A percentile compares a stretch with the other conserved stretches of the same genome.
These are phyloP conservation scores for Rhincodon typus DNA, from an alignment of 2,797 vertebrate species.

Conservation along the genomic window DNA sequence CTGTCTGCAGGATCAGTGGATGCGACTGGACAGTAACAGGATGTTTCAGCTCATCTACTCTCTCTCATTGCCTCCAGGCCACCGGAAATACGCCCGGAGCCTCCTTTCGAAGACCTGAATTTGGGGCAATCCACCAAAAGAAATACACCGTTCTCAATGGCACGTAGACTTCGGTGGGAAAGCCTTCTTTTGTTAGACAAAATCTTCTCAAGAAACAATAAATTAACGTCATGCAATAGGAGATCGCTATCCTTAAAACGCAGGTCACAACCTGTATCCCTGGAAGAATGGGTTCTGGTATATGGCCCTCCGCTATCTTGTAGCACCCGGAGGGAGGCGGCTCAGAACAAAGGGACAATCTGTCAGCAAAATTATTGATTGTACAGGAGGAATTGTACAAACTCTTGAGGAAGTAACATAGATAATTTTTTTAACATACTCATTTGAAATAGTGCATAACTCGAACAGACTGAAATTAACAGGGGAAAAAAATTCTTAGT, in stretches of 20 bases:
- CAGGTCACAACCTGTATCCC: conserved; percentile 16
- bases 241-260: not conserved
- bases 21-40: conserved; percentile 17
- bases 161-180: not conserved
- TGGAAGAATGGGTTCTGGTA: not conserved
- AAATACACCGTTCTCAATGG: not conserved
- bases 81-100: conserved; percentile 30
- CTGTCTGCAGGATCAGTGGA: not conserved
- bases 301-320: not conserved
- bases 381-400: not conserved
- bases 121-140: not conserved
- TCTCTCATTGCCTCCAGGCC: conserved; percentile 12
- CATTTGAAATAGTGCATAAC: not conserved
- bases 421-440: not conserved
- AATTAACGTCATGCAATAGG: not conserved
- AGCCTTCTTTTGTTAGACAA: not conserved
- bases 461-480: not conserved
- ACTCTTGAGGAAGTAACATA: too few relatives aligned
- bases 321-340: not conserved
- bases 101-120: conserved; percentile 8
- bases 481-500: not conserved
- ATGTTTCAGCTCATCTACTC: conserved; percentile 31
- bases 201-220: not conserved
- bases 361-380: not conserved
- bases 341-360: not conserved